A percentile compares a stretch with the other conserved stretches of the same genome.
These are phyloP conservation scores for Drosophila merina DNA, from an alignment of 2,888 invertebrate species.

Conservation along the genomic window DNA sequence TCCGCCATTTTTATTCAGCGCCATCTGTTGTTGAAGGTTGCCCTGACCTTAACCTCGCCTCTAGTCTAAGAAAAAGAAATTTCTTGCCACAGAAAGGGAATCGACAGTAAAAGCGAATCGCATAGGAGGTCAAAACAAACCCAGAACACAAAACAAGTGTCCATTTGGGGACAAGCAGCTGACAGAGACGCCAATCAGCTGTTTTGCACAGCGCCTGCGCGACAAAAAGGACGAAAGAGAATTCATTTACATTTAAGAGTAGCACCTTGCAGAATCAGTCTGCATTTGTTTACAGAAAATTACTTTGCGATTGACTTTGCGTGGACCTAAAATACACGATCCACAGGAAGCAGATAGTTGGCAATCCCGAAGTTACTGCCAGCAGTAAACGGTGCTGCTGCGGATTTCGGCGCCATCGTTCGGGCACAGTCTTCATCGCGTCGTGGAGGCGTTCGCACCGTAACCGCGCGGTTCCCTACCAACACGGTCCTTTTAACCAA, in stretches of 20 bases:
- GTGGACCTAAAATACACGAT: slow-evolving; percentile 35
- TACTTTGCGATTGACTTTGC: slow-evolving; percentile 35
- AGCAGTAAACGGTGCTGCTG: slow-evolving; percentile 35
- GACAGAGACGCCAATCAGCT: slow-evolving; percentile 55
- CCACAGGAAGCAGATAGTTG: slow-evolving; percentile 30
- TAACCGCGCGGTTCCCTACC: slow-evolving; percentile 21
- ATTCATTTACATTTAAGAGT: slow-evolving; percentile 50
- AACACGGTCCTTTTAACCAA: not conserved
- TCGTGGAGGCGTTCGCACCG: slow-evolving; percentile 57
- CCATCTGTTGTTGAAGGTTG: slow-evolving; percentile 63
- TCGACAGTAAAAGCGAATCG: slow-evolving; percentile 10
- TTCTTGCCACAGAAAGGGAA: slow-evolving; percentile 7
- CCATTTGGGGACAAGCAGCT: slow-evolving; percentile 50
- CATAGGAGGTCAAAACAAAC: slow-evolving; percentile 46
- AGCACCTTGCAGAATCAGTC: not conserved
- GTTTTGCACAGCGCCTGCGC: slow-evolving; percentile 60
- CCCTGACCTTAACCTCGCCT: slow-evolving; percentile 70
- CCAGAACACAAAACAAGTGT: slow-evolving; percentile 40
- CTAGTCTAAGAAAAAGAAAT: slow-evolving; percentile 11
- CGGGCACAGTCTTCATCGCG: slow-evolving; percentile 54
- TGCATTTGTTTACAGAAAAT: slow-evolving; percentile 24
- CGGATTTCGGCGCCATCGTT: slow-evolving; percentile 27
- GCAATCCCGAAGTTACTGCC: slow-evolving; percentile 28
- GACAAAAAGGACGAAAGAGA: not conserved
- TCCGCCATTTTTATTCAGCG: slow-evolving; percentile 35